These are phyloP conservation scores for Galaxias olidus DNA, from an alignment of 2,797 vertebrate species.

Conservation along the genomic window DNA sequence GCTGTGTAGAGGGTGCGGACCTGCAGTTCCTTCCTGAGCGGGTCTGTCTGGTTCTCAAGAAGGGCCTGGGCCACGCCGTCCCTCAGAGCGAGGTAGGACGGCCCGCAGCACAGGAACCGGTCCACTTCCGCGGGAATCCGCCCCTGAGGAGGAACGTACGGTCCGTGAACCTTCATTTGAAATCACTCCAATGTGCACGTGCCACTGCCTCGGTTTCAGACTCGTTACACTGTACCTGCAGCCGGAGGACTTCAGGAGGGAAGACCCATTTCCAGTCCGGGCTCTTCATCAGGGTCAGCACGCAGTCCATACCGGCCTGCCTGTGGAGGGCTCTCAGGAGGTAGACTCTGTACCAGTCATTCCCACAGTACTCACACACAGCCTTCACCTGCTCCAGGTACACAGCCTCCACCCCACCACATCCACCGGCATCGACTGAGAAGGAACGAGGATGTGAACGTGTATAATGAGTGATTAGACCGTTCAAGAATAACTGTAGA, in stretches of 20 bases:
- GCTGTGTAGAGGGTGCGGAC: slow-evolving; percentile 43
- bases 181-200: neutral
- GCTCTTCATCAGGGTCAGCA: slow-evolving; percentile 61
- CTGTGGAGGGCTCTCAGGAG: slow-evolving; percentile 66
- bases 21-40: slow-evolving; percentile 46
- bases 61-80: slow-evolving; percentile 51
- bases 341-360: slow-evolving; percentile 74
- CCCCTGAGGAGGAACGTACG: slow-evolving; percentile 23
- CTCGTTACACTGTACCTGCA: slow-evolving; percentile 63
- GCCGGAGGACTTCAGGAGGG: slow-evolving; percentile 55
- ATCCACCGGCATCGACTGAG: slow-evolving; percentile 14
- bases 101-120: slow-evolving; percentile 68
- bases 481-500: too few relatives aligned
- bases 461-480: too few relatives aligned
- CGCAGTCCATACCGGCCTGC: slow-evolving; percentile 48
- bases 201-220: neutral
- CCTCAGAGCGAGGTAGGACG: slow-evolving; percentile 53
- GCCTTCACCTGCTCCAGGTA: slow-evolving; percentile 65
- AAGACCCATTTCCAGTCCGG: slow-evolving; percentile 63
- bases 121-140: slow-evolving; percentile 50
- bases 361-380: slow-evolving; percentile 55
- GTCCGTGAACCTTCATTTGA: neutral
- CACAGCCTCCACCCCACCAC: slow-evolving; percentile 8
- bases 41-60: slow-evolving; percentile 27
- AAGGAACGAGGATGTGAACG: neutral